These are phyloP conservation scores for Ostrea denselamellosa DNA, from an alignment of 1,140 invertebrate species.

Conservation along the genomic window DNA sequence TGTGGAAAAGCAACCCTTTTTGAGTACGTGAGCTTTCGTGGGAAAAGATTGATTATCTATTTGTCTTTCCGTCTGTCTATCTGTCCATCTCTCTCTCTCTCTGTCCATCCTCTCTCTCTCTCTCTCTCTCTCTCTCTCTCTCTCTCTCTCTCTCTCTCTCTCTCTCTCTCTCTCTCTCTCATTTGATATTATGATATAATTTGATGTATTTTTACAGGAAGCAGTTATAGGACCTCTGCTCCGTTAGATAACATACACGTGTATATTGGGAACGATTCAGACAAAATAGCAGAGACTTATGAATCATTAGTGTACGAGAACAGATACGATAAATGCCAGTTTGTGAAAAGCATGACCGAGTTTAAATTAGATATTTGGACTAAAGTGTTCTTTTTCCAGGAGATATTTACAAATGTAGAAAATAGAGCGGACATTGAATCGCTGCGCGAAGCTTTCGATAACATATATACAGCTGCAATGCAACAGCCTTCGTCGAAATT, in stretches of 20 bases:
- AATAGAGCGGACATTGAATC: not conserved
- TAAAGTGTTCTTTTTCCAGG: slow-evolving; percentile 1
- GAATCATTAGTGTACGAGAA: not conserved
- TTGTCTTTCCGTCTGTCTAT: too few species aligned
- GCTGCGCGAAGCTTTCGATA: not conserved
- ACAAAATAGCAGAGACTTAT: not conserved
- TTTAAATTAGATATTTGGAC: not conserved
- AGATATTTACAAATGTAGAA: not conserved
- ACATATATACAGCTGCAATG: not conserved
- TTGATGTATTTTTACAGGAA: not conserved
- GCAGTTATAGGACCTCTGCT: not conserved
- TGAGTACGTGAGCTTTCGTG: not conserved
- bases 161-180: too few species aligned
- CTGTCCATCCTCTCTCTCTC: too few species aligned
- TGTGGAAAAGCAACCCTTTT: not conserved
- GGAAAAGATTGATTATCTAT: too few species aligned
- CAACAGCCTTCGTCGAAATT: not conserved
- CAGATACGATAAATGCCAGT: slow-evolving; percentile 12
- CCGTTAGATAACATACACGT: not conserved
- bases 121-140: too few species aligned
- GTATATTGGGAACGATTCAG: not conserved
- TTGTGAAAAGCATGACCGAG: not conserved
- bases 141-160: too few species aligned
- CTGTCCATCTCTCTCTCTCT: too few species aligned
- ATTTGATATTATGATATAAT: not conserved